These are phyloP conservation scores for Caenorhabditis tropicalis DNA, from an alignment of 1,140 invertebrate genomes.

Conservation along the genomic window DNA sequence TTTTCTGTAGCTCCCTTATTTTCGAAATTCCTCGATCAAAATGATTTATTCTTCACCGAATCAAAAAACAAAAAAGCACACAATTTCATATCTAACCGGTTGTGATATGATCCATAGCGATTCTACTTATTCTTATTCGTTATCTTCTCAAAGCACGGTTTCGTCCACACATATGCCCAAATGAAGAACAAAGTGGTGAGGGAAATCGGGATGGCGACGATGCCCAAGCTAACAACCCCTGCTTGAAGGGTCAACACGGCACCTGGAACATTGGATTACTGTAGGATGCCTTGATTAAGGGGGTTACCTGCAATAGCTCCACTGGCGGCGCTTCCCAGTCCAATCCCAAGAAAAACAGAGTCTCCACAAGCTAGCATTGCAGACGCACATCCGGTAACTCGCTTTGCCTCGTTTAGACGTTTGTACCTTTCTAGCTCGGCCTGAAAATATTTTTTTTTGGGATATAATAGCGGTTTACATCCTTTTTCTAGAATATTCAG, in stretches of 20 bases:
- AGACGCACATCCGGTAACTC: conserved; percentile 72
- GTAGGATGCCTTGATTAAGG: not conserved
- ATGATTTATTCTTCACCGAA: too few species aligned
- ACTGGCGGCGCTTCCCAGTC: conserved; percentile 65
- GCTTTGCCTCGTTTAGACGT: conserved; percentile 67
- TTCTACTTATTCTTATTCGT: conserved; percentile 24
- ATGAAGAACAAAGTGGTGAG: conserved; percentile 55
- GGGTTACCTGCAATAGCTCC: conserved; percentile 48
- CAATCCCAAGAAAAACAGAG: conserved; percentile 68
- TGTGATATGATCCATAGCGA: not conserved
- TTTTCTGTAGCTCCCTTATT: too few species aligned
- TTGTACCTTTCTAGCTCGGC: conserved; percentile 71
- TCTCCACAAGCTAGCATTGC: conserved; percentile 70
- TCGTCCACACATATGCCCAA: conserved; percentile 57
- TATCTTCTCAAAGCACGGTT: conserved; percentile 41
- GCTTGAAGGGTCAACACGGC: conserved; percentile 53
- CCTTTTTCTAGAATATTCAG: conserved; percentile 47
- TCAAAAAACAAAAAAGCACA: too few species aligned
- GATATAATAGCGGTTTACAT: too few species aligned
- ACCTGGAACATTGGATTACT: conserved; percentile 29
- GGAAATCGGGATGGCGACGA: conserved; percentile 58
- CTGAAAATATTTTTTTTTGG: too few species aligned
- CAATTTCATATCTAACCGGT: too few species aligned
- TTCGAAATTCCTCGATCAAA: too few species aligned
- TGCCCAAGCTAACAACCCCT: conserved; percentile 56